Evolutionary conservation across 92 coral and sea anemone species (phyloP).

Genomic region (Umimayanthus kanabou): DNA sequence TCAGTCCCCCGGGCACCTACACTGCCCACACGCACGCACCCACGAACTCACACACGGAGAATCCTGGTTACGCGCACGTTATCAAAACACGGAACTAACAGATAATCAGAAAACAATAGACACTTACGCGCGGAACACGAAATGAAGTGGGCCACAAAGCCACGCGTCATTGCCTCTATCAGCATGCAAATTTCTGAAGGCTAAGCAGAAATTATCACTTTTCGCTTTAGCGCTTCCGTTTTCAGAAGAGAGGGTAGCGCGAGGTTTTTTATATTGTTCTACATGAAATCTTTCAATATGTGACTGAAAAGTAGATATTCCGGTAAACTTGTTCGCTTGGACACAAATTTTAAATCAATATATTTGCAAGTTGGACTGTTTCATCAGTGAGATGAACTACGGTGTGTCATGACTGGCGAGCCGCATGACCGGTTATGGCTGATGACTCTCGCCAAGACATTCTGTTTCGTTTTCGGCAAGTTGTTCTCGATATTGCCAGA

Average conservation of each 20-base stretch:
- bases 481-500: conserved; percentile 20
- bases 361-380: neutral
- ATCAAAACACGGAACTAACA: too few relatives aligned
- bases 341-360: neutral
- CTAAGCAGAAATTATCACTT: too few relatives aligned
- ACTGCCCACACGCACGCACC: too few relatives aligned
- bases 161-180: neutral
- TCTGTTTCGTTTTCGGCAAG: conserved; percentile 7
- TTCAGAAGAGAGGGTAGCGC: neutral
- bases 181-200: neutral
- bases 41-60: too few relatives aligned
- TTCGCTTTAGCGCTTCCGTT: neutral
- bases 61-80: too few relatives aligned
- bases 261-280: neutral
- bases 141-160: neutral
- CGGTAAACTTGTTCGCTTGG: neutral
- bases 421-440: neutral
- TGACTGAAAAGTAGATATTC: neutral
- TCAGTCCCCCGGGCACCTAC: too few relatives aligned
- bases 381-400: neutral
- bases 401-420: neutral
- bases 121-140: neutral
- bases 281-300: neutral
- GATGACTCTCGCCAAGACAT: conserved; percentile 44
- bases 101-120: too few relatives aligned